phyloP scores from a whole-genome alignment of 2,797 vertebrate genomes.

The Neosalanx taihuensis region DNA sequence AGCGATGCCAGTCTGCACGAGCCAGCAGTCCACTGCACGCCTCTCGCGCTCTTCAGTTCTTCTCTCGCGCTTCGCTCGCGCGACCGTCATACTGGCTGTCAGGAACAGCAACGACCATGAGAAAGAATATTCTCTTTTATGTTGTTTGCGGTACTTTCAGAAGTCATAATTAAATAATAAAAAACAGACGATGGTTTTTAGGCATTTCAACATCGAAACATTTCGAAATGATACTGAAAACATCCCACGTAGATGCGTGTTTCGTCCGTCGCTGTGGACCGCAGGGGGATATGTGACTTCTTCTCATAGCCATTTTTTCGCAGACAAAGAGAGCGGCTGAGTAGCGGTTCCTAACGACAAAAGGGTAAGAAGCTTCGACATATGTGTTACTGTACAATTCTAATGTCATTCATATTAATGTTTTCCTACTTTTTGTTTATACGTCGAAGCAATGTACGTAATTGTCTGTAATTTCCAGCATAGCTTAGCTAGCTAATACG shows the following conservation, averaged over 20 bases:
- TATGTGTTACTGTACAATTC: background rate
- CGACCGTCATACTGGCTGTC: conserved; percentile 73
- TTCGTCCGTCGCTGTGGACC: conserved; percentile 63
- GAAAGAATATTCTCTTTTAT: conserved; percentile 47
- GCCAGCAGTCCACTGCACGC: conserved; percentile 52
- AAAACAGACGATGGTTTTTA: conserved; percentile 23
- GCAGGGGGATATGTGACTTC: conserved; percentile 70
- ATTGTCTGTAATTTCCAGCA: conserved; percentile 36
- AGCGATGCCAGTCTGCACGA: conserved; percentile 58
- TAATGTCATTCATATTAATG: background rate
- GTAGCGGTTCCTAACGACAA: conserved; percentile 57
- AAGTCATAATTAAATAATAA: conserved; percentile 28
- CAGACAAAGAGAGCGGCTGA: conserved; percentile 81
- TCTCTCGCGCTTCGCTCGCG: conserved; percentile 40
- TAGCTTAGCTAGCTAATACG: conserved; percentile 16
- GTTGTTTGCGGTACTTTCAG: conserved; percentile 28
- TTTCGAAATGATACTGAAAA: conserved; percentile 66
- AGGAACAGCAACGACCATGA: conserved; percentile 63
- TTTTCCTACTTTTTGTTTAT: background rate
- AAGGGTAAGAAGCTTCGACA: conserved; percentile 61
- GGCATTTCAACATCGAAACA: conserved; percentile 20
- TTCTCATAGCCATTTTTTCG: conserved; percentile 74
- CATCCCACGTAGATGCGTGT: conserved; percentile 46
- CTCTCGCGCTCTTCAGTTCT: conserved; percentile 45
- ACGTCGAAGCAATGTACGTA: background rate